phyloP scores from a whole-genome alignment of 2,113 vertebrate species.

The Limnothrissa miodon region DNA sequence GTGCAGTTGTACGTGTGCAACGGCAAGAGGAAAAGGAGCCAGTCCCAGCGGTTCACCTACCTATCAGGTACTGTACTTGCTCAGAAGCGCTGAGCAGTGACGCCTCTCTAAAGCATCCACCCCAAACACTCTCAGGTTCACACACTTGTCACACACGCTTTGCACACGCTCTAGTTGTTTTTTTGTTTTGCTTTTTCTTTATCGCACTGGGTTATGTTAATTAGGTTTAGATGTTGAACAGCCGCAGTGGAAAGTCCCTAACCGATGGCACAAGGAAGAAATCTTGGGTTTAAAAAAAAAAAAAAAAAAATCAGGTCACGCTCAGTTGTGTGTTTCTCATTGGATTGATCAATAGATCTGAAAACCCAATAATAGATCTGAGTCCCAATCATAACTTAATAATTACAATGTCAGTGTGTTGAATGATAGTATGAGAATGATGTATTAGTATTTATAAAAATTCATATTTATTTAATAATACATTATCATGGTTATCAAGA shows the following conservation, averaged over 20 bases:
- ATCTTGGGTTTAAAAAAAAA: no score
- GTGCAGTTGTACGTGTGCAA: slow-evolving; percentile 99
- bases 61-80: slow-evolving; percentile 82
- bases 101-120: background rate
- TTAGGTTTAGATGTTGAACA: no score
- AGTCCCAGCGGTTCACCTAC: slow-evolving; percentile 96
- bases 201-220: no score
- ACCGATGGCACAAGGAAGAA: no score
- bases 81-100: background rate
- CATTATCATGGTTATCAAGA: background rate
- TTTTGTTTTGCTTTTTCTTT: background rate
- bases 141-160: no score
- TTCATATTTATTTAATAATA: background rate
- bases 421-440: background rate
- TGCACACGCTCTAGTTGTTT: background rate
- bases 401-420: background rate
- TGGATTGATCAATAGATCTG: background rate
- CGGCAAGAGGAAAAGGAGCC: slow-evolving; percentile 97
- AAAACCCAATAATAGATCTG: background rate
- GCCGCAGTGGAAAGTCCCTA: no score
- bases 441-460: background rate
- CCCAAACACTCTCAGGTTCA: no score
- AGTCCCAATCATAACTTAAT: background rate
- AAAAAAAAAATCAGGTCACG: no score
- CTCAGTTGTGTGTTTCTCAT: no score